phyloP scores from a whole-genome alignment of 2,797 vertebrate genomes.

The Ambastaia sidthimunki region DNA sequence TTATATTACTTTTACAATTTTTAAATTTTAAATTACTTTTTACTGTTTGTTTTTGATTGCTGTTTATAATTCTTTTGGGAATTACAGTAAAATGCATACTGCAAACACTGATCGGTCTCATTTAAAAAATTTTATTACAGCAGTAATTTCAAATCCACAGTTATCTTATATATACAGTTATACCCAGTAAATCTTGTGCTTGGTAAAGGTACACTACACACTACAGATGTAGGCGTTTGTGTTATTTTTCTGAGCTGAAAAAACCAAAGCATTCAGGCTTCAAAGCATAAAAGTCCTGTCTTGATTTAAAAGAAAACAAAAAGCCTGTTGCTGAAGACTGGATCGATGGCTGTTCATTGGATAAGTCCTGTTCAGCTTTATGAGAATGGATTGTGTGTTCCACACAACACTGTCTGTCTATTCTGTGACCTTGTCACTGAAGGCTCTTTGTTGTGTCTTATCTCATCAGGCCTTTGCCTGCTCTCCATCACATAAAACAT shows the following conservation, averaged over 20 bases:
- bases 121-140: too few relatives aligned
- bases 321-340: constrained; percentile 4
- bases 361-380: constrained; percentile 30
- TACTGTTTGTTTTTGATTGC: too few relatives aligned
- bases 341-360: constrained; percentile 46
- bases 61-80: too few relatives aligned
- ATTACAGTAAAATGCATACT: too few relatives aligned
- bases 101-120: too few relatives aligned
- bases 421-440: constrained; percentile 29
- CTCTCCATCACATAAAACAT: background rate
- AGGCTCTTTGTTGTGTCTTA: constrained; percentile 24
- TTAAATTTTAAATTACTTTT: too few relatives aligned
- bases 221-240: background rate
- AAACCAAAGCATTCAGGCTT: background rate
- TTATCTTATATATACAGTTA: background rate
- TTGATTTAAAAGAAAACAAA: constrained; percentile 36
- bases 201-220: too few relatives aligned
- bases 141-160: background rate
- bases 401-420: constrained; percentile 10
- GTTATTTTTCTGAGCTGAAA: background rate
- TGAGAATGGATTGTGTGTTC: constrained; percentile 42
- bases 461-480: constrained; percentile 29
- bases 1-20: too few relatives aligned
- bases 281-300: constrained; percentile 14
- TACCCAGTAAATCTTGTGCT: background rate